Evolutionary conservation across 2,888 invertebrate species (phyloP), one percentile per base, ranked within the genome.

Genomic region (Noctua janthe): DNA sequence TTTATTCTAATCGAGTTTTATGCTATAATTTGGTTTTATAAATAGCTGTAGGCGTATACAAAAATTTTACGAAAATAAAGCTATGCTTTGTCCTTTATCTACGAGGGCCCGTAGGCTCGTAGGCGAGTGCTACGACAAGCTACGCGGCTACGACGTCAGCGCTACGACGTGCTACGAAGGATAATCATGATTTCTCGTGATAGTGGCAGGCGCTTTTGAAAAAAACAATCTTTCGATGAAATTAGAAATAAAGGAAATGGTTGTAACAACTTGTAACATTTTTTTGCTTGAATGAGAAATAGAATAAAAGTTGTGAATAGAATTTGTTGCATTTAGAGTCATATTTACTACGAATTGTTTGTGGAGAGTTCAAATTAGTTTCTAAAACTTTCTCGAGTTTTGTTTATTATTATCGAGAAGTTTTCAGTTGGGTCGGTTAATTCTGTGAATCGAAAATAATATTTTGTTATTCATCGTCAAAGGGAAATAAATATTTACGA

Each of bases 131-230:
- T 91, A 89, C 90, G 77, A 83, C 74, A 76, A 62, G 77, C 87
- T 91, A 92, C 91, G 90, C 77, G 73, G 81, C 90, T 88, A 91
- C 92, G 90, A 80, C 81, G 80, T 82, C 81, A 79, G 49, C 74
- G 75, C 87, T 84, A 81, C 85, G 81, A 87, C 85, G 82, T 71
- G 84, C 86, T 86, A 88, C 88, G 84, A 85, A 72, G 75, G 78
- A 83, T 81, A 76, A 76, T 82, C 80, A 82, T 71, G 82, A 84
- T 81, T 69, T 67, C 70, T 83, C 75, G 76, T 72, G 86, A 84
- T 83, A 84, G 72, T 74, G 59, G 35, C 70, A 74, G 59, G 43
- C 78, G 70, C 72, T 80, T 71, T 72, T 69, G 70, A 78, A 69
- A 83, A 80, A 74, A 76, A 72, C 64, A 67, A 73, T 78, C 13